Percentiles rank a stretch among this genome's conserved stretches.
phyloP scores from a whole-genome alignment of 2,888 invertebrate genomes.

The Dugesia japonica region DNA sequence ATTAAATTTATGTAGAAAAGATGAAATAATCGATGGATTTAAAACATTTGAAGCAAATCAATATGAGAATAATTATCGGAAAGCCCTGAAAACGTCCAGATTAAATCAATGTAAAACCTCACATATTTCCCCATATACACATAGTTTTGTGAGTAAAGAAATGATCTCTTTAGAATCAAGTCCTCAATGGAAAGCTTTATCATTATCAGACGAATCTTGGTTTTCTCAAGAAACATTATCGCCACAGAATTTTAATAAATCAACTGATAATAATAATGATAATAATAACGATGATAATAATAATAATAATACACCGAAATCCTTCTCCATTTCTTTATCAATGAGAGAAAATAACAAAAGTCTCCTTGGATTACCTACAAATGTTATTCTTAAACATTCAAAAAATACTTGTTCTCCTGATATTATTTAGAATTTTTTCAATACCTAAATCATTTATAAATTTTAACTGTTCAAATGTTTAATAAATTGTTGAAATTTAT shows the following conservation, averaged over 20 bases:
- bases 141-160: not conserved
- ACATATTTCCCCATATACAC: not conserved
- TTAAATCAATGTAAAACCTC: not conserved
- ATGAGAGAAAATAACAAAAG: not conserved
- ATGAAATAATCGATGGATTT: conserved; percentile 9
- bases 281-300: too few species aligned
- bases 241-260: not conserved
- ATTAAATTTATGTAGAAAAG: not conserved
- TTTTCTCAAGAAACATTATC: not conserved
- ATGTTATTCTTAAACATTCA: not conserved
- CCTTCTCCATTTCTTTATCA: not conserved
- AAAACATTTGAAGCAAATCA: not conserved
- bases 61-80: not conserved
- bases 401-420: not conserved
- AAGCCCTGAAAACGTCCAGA: not conserved
- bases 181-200: not conserved
- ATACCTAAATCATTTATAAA: too few species aligned
- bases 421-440: not conserved
- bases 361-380: not conserved
- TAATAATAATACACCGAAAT: too few species aligned
- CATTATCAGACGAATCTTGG: not conserved
- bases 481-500: too few species aligned
- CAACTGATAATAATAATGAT: not conserved
- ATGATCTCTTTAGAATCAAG: not conserved
- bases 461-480: too few species aligned